phyloP scores from a whole-genome alignment of 2,113 vertebrate species.

The Ifrita kowaldi region DNA sequence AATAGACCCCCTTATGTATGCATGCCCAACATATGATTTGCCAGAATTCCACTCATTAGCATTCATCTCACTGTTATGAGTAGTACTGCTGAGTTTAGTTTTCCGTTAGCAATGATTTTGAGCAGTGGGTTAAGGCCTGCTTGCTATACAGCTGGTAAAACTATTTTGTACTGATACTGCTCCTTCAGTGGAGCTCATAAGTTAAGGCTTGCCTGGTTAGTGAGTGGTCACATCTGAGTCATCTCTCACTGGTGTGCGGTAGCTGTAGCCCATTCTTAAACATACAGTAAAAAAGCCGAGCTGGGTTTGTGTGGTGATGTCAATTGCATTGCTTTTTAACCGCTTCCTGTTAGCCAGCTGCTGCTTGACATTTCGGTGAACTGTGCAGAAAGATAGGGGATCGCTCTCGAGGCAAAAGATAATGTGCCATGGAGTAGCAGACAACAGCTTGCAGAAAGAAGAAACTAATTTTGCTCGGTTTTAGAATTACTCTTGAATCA shows the following conservation, averaged over 20 bases:
- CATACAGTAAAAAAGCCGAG: neutral
- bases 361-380: conserved; percentile 59
- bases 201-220: neutral
- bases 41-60: neutral
- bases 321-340: conserved; percentile 40
- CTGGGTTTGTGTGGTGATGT: conserved; percentile 43
- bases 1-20: neutral
- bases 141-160: neutral
- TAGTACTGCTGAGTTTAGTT: neutral
- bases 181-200: neutral
- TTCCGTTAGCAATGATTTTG: neutral
- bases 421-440: neutral
- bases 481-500: neutral
- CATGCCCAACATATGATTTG: neutral
- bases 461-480: neutral
- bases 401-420: conserved; percentile 36
- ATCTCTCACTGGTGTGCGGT: neutral
- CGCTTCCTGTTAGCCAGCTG: conserved; percentile 59
- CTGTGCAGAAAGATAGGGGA: conserved; percentile 3
- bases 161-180: neutral
- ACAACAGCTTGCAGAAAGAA: neutral
- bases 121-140: neutral
- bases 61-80: neutral
- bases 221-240: conserved; percentile 19
- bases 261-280: neutral